Percentiles rank a stretch among this genome's conserved stretches.
Conservation (phyloP, 2,888 invertebrate genomes). For the Pemphredon lugubris region DNA sequence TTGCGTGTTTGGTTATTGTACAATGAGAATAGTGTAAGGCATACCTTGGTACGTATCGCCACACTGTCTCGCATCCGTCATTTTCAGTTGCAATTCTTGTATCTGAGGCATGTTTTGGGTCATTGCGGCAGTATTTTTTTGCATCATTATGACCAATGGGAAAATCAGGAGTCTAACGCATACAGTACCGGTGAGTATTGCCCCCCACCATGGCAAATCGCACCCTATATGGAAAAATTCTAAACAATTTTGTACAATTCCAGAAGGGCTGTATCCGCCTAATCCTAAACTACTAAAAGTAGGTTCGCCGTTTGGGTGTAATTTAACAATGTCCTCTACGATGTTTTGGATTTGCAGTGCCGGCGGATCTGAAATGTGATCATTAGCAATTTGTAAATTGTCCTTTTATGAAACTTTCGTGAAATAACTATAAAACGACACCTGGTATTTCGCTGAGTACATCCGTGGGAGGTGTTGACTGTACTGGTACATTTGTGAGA, state of each 20-base stretch:
- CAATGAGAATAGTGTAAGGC: no score
- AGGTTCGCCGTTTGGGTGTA: conserved; percentile 85
- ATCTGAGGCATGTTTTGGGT: conserved; percentile 93
- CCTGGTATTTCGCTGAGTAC: conserved; percentile 43
- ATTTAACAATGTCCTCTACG: conserved; percentile 34
- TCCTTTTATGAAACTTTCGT: neutral
- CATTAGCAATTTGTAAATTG: neutral
- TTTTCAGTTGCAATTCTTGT: conserved; percentile 89
- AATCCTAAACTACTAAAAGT: conserved; percentile 91
- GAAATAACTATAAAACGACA: conserved; percentile 1
- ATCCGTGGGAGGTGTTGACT: neutral
- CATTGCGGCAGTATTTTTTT: conserved; percentile 91
- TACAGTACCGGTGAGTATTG: conserved; percentile 91
- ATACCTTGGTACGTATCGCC: conserved; percentile 90
- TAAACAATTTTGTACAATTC: conserved; percentile 89
- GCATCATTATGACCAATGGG: conserved; percentile 92
- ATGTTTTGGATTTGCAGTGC: conserved; percentile 67
- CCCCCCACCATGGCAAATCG: conserved; percentile 96
- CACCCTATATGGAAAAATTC: conserved; percentile 91
- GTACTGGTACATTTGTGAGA: conserved; percentile 14
- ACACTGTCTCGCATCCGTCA: conserved; percentile 92
- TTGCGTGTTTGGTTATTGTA: no score
- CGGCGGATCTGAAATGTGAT: conserved; percentile 62
- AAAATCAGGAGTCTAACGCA: conserved; percentile 89
- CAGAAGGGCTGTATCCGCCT: conserved; percentile 89